These are phyloP conservation scores for Macrostomum lignano DNA, from an alignment of 1,140 invertebrate genomes.

Conservation along the genomic window DNA sequence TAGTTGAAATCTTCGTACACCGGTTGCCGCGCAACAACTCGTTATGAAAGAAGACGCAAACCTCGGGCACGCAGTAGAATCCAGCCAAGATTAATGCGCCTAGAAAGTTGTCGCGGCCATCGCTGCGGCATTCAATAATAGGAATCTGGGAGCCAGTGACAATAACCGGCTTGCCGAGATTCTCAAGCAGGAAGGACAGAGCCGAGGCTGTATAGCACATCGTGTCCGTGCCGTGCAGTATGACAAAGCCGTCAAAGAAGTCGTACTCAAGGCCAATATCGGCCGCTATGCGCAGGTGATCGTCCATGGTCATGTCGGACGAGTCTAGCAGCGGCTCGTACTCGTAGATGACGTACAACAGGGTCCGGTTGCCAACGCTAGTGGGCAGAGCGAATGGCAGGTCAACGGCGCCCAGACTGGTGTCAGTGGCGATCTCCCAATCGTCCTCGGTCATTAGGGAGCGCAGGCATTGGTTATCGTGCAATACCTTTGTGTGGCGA, in stretches of 20 bases:
- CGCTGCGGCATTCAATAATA: slow-evolving; percentile 51
- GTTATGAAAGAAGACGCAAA: slow-evolving; percentile 19
- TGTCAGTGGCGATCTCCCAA: too few species aligned
- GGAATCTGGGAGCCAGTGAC: slow-evolving; percentile 73
- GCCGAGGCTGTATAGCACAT: slow-evolving; percentile 75
- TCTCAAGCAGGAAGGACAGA: slow-evolving; percentile 76
- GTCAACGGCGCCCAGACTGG: too few species aligned
- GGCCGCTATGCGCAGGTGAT: slow-evolving; percentile 59
- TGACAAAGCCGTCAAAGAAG: slow-evolving; percentile 64
- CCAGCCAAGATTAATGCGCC: slow-evolving; percentile 65
- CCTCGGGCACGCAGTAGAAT: slow-evolving; percentile 59
- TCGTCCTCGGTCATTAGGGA: too few species aligned
- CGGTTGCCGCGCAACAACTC: slow-evolving; percentile 79
- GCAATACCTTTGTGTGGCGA: neutral
- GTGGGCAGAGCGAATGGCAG: too few species aligned
- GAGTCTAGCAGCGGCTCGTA: slow-evolving; percentile 64
- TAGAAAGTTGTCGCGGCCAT: slow-evolving; percentile 72
- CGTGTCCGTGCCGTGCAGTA: slow-evolving; percentile 85
- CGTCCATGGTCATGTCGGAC: slow-evolving; percentile 61
- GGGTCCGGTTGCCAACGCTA: too few species aligned
- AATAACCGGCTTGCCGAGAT: slow-evolving; percentile 68
- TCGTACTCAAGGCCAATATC: slow-evolving; percentile 54
- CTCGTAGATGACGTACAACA: slow-evolving; percentile 56
- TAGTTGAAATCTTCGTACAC: slow-evolving; percentile 48
- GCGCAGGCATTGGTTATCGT: too few species aligned